A percentile compares a stretch with the other conserved stretches of the same genome.
phyloP scores from a whole-genome alignment of 2,888 invertebrate species.

The Gibbula magus region DNA sequence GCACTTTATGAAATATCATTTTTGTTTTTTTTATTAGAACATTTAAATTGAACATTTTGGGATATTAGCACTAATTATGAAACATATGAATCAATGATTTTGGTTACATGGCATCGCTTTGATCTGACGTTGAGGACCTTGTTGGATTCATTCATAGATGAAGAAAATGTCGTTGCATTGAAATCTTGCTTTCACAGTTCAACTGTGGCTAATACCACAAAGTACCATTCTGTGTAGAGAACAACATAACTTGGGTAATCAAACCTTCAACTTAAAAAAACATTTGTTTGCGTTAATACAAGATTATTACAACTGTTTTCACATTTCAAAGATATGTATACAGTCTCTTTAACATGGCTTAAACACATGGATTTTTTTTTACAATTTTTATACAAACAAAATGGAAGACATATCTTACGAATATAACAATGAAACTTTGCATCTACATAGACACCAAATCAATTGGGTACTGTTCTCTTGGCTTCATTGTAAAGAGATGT shows the following conservation, averaged over 20 bases:
- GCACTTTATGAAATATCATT: too few species aligned
- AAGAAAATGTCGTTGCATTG: too few species aligned
- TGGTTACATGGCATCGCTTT: background rate
- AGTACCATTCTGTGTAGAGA: background rate
- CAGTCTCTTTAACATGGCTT: background rate
- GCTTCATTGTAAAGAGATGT: too few species aligned
- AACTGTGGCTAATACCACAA: too few species aligned
- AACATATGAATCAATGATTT: background rate
- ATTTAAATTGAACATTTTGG: too few species aligned
- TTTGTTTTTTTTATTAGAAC: too few species aligned
- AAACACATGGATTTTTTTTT: background rate
- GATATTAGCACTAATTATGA: too few species aligned
- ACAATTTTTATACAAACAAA: background rate
- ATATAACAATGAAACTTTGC: background rate
- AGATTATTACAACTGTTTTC: background rate
- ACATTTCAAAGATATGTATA: background rate
- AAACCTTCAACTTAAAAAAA: background rate
- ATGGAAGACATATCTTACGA: background rate
- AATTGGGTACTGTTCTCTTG: too few species aligned
- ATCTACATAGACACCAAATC: background rate
- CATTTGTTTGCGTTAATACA: background rate
- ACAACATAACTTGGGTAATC: background rate
- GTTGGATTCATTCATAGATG: too few species aligned
- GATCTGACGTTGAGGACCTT: too few species aligned
- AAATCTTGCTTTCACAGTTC: too few species aligned